Percentiles rank a stretch among this genome's conserved stretches.
Conservation (phyloP, 2,888 invertebrate species). For the Phlogophora meticulosa region DNA sequence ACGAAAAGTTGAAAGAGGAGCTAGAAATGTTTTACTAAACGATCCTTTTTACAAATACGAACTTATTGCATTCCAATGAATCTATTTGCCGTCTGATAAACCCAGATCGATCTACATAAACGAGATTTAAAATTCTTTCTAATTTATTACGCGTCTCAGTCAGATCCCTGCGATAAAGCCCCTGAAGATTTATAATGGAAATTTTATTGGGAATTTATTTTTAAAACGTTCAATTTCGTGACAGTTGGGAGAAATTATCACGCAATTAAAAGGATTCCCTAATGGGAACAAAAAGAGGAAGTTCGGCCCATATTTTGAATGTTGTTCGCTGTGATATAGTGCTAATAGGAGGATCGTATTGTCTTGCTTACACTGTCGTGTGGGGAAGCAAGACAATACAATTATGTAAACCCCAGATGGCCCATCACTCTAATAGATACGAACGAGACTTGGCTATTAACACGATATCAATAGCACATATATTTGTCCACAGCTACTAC, state of each 20-base stretch:
- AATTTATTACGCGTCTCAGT: slow-evolving; percentile 65
- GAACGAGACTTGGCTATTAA: slow-evolving; percentile 29
- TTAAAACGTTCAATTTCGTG: slow-evolving; percentile 58
- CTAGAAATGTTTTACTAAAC: not conserved
- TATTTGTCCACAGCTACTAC: not conserved
- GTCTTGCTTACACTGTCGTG: slow-evolving; percentile 29
- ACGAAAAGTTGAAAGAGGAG: not conserved
- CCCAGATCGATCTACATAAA: slow-evolving; percentile 58
- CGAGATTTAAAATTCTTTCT: slow-evolving; percentile 63
- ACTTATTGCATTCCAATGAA: slow-evolving; percentile 29
- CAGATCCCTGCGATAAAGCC: slow-evolving; percentile 51
- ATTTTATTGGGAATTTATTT: slow-evolving; percentile 64
- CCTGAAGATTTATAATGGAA: slow-evolving; percentile 67
- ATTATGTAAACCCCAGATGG: slow-evolving; percentile 62
- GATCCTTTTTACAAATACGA: not conserved
- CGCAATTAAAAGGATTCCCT: slow-evolving; percentile 63
- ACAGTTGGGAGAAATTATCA: slow-evolving; percentile 64
- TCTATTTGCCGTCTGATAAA: slow-evolving; percentile 47
- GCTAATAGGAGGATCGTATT: slow-evolving; percentile 34
- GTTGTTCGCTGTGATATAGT: slow-evolving; percentile 34
- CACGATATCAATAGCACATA: slow-evolving; percentile 19
- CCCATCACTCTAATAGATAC: slow-evolving; percentile 53
- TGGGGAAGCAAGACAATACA: slow-evolving; percentile 41
- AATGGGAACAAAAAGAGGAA: slow-evolving; percentile 59
- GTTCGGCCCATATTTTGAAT: slow-evolving; percentile 42